phyloP scores from a whole-genome alignment of 1,140 invertebrate species.

The Tetramorium parvispinum region DNA sequence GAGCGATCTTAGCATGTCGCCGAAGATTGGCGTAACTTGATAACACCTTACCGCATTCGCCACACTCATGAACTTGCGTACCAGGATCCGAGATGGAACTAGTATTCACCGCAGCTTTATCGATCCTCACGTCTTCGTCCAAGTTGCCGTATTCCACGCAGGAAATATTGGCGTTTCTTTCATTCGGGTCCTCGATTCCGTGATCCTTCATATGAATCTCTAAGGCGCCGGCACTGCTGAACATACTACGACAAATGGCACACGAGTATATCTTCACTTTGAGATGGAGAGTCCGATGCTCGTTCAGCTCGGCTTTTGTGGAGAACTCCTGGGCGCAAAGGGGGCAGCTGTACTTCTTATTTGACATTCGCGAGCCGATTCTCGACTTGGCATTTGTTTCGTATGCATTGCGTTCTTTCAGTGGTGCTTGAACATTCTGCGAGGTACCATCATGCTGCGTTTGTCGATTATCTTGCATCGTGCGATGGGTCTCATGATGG shows the following conservation, averaged over 20 bases:
- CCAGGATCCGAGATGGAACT: constrained; percentile 75
- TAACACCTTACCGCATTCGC: constrained; percentile 87
- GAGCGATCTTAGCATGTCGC: constrained; percentile 87
- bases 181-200: constrained; percentile 79
- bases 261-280: constrained; percentile 89
- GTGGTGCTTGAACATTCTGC: constrained; percentile 18
- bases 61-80: constrained; percentile 84
- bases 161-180: constrained; percentile 76
- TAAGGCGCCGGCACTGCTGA: constrained; percentile 87
- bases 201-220: constrained; percentile 87
- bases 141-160: constrained; percentile 69
- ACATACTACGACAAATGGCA: constrained; percentile 87
- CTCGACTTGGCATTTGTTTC: constrained; percentile 42
- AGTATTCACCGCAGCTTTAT: constrained; percentile 43
- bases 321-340: constrained; percentile 88
- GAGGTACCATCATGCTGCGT: background rate
- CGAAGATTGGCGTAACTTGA: constrained; percentile 82
- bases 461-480: background rate
- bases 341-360: constrained; percentile 86
- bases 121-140: constrained; percentile 36
- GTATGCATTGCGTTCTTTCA: constrained; percentile 66
- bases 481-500: constrained; percentile 79
- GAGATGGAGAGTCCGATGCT: constrained; percentile 89
- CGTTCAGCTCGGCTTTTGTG: constrained; percentile 86
- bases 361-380: constrained; percentile 37